phyloP scores from a whole-genome alignment of 2,113 vertebrate species.

The Centropus bengalensis region DNA sequence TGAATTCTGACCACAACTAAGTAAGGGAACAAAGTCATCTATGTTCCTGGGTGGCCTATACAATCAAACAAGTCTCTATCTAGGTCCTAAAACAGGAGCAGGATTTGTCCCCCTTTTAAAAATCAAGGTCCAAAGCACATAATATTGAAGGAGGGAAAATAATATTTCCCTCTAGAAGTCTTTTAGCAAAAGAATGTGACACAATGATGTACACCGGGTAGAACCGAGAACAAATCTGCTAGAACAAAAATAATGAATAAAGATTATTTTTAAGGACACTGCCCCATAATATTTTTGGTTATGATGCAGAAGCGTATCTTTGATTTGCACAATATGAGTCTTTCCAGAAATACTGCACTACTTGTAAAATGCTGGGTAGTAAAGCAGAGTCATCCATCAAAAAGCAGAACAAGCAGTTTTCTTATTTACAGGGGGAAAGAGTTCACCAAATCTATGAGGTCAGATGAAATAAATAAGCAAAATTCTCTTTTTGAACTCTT shows the following conservation, averaged over 20 bases:
- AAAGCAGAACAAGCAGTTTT: not conserved
- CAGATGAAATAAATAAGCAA: not conserved
- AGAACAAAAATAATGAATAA: not conserved
- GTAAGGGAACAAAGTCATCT: not conserved
- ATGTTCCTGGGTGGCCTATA: not conserved
- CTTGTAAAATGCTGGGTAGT: not conserved
- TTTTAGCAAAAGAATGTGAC: not conserved
- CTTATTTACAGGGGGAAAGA: not conserved
- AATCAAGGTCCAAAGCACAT: not conserved
- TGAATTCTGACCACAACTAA: not conserved
- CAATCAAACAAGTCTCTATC: not conserved
- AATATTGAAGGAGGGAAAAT: not conserved
- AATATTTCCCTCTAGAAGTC: not conserved
- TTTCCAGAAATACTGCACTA: not conserved
- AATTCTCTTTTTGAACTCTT: not conserved
- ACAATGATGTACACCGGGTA: not conserved
- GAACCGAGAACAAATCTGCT: not conserved
- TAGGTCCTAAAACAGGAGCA: not conserved
- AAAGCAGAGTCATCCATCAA: not conserved
- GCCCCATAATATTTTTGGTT: not conserved
- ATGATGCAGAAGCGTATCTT: not conserved
- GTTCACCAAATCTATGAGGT: not conserved
- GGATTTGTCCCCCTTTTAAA: not conserved
- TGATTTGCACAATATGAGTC: not conserved
- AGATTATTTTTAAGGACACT: not conserved